These are phyloP conservation scores for Drosophila peninsularis DNA, from an alignment of 2,888 invertebrate species.

Conservation along the genomic window DNA sequence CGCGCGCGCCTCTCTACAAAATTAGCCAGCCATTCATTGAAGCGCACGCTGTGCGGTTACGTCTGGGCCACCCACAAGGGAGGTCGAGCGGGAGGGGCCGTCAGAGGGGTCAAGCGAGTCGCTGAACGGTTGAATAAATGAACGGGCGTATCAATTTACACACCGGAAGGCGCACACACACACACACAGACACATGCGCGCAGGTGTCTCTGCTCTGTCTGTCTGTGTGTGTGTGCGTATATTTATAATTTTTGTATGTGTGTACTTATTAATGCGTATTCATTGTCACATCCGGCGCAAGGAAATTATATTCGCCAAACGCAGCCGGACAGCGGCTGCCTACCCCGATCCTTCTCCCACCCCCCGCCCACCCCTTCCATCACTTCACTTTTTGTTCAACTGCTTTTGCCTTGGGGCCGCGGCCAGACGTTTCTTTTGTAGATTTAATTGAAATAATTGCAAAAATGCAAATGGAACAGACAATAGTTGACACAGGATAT, in stretches of 20 bases:
- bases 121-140: constrained; percentile 44
- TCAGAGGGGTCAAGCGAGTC: constrained; percentile 8
- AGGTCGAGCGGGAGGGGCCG: background rate
- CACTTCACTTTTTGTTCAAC: background rate
- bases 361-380: background rate
- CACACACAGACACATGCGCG: background rate
- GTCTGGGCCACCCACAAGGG: constrained; percentile 12
- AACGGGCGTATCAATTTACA: constrained; percentile 74
- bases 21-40: constrained; percentile 74
- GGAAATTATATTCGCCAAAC: constrained; percentile 76
- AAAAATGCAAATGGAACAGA: constrained; percentile 76
- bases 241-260: constrained; percentile 26
- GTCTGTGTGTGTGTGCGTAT: constrained; percentile 33
- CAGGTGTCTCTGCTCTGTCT: constrained; percentile 5
- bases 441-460: constrained; percentile 79
- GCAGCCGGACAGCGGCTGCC: constrained; percentile 17
- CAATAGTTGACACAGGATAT: constrained; percentile 78
- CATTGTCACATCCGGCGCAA: constrained; percentile 80
- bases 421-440: constrained; percentile 63
- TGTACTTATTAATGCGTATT: constrained; percentile 80
- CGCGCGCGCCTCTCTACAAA: constrained; percentile 52
- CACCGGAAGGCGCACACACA: constrained; percentile 63
- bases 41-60: constrained; percentile 43
- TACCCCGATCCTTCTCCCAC: background rate
- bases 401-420: constrained; percentile 28